Base-by-base conservation (phyloP, 1,140 invertebrate species). In the Grapholita molesta region DNA sequence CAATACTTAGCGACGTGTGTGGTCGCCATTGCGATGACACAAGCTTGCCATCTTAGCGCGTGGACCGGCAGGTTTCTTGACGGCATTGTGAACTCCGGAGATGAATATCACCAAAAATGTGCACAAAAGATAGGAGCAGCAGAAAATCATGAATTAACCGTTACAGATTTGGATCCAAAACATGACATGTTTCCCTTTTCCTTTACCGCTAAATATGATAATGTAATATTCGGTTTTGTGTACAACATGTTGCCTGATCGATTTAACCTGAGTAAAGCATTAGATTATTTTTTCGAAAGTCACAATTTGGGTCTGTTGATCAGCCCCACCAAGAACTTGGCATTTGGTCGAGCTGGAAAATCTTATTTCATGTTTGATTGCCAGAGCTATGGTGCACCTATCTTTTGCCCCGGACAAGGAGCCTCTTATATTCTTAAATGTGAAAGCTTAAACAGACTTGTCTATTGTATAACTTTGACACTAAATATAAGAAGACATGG, bases 291-390 rank as follows among this genome's bases (percentile, higher is more conserved):
- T 75, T 94, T 94, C 70, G 93, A 93, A 64, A 89, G 92, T 32
- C 76, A 91, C 67, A 86, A 74, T 28, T 81, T 84, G 42, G 94
- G 94, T 2, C 90, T 95, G 11, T 87, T 94, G 24, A 88, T 85
- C 68, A 92, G 91, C 64, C 89, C 90, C 0, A 90, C 85, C 32
- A 92, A 92, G 66, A 92, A 93, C 57, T 79, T 94, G 57, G 93
- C 93, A 9, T 94, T 94, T 74, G 94, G 94, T 0, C 94, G 91
- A 76, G 78, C 82, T 35, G 89, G 91, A 25, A 77, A 76, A 3
- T 94, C 94, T 7, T 95, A 94, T 75, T 94, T 94, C 71, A 93
- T 94, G 93, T 95, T 93, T 77, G 94, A 95, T 72, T 94, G 93
- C 72, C 93, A 94, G 80, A 92, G 92, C 67, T 90, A 90, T 76